A percentile compares a stretch with the other conserved stretches of the same genome.
These are phyloP conservation scores for Lanistes nyassanus DNA, from an alignment of 1,140 invertebrate species.

Conservation along the genomic window DNA sequence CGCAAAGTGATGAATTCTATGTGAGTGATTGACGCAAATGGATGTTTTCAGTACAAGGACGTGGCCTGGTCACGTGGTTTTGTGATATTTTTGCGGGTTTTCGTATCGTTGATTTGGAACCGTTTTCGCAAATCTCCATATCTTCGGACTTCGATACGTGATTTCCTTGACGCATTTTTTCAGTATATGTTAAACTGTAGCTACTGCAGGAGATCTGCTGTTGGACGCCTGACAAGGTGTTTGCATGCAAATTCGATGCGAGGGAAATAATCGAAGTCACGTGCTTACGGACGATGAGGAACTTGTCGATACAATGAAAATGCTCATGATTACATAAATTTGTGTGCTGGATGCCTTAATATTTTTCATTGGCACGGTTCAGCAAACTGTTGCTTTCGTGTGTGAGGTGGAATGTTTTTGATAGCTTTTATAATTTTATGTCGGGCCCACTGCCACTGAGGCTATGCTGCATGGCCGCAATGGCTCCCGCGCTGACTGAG, in stretches of 20 bases:
- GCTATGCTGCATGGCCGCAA: conserved; percentile 63
- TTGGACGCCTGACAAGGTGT: too few relatives aligned
- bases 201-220: too few relatives aligned
- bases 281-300: conserved; percentile 17
- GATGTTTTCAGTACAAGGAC: conserved; percentile 25
- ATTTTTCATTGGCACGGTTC: not conserved
- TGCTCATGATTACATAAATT: not conserved
- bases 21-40: conserved; percentile 14
- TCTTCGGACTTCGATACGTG: not conserved
- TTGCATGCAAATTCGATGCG: conserved; percentile 6
- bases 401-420: conserved; percentile 4
- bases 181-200: too few relatives aligned
- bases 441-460: conserved; percentile 55
- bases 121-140: not conserved
- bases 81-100: conserved; percentile 22
- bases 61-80: conserved; percentile 32
- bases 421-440: conserved; percentile 41
- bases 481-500: conserved; percentile 64
- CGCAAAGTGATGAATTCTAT: not conserved
- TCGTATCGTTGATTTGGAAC: not conserved
- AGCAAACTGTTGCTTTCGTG: too few relatives aligned
- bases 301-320: conserved; percentile 21
- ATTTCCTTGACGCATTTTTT: too few relatives aligned
- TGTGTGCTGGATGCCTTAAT: not conserved
- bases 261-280: conserved; percentile 28